Evolutionary conservation across 2,113 vertebrate species (phyloP).

Genomic region (Pachycephala philippinensis): DNA sequence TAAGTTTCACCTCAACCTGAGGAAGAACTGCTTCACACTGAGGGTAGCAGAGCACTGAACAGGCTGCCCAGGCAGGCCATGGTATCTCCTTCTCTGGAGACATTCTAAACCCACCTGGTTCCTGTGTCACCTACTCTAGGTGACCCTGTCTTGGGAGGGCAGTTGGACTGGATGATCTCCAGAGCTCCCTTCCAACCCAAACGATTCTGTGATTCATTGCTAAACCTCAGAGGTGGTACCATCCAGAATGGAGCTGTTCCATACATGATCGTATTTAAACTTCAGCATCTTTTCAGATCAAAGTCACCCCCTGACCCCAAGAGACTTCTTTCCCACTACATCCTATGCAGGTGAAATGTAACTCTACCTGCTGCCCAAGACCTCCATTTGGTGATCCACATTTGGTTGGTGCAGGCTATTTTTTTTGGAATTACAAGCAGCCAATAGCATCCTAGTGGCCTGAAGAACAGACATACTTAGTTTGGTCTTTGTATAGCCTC

Average conservation of each 20-base stretch:
- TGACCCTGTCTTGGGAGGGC: neutral
- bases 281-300: neutral
- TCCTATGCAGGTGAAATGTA: neutral
- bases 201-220: neutral
- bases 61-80: neutral
- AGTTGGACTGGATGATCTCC: neutral
- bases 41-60: neutral
- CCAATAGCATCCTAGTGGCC: neutral
- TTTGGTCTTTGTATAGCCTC: neutral
- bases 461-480: neutral
- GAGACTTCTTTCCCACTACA: neutral
- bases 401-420: neutral
- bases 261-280: rapidly evolving
- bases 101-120: neutral
- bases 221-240: neutral
- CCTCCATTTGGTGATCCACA: neutral
- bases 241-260: neutral
- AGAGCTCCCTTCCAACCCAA: neutral
- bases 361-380: neutral
- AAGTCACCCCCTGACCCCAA: neutral
- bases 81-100: neutral
- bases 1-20: neutral
- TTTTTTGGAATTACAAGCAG: neutral
- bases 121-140: neutral
- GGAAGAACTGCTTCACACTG: neutral